These are phyloP conservation scores for Nasonia vitripennis DNA, from an alignment of 1,140 invertebrate species.

Conservation along the genomic window DNA sequence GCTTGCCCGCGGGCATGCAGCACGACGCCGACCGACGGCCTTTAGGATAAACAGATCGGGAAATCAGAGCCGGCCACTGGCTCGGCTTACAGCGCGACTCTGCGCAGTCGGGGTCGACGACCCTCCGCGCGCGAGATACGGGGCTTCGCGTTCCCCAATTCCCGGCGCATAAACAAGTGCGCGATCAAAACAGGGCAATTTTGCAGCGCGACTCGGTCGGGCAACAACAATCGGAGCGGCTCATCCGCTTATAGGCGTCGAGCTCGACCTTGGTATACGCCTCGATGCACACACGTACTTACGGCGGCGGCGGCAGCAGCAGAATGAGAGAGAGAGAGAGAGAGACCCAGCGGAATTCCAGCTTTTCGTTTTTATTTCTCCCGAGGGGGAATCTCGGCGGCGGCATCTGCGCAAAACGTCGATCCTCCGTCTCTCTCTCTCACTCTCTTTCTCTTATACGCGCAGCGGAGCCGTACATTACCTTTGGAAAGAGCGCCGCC, in stretches of 20 bases:
- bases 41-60: too few relatives aligned
- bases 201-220: too few relatives aligned
- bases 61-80: too few relatives aligned
- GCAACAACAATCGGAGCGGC: background rate
- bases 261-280: slow-evolving; percentile 38
- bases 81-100: too few relatives aligned
- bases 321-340: background rate
- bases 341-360: slow-evolving; percentile 33
- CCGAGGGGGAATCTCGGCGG: slow-evolving; percentile 29
- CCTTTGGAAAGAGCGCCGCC: slow-evolving; percentile 24
- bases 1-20: too few relatives aligned
- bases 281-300: background rate
- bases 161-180: background rate
- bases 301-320: background rate
- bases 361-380: slow-evolving; percentile 46
- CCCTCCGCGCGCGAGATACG: too few relatives aligned
- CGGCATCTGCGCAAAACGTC: slow-evolving; percentile 40
- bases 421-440: slow-evolving; percentile 9
- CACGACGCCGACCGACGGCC: too few relatives aligned
- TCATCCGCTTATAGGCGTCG: background rate
- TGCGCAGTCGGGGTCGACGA: too few relatives aligned
- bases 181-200: background rate
- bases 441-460: background rate
- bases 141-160: too few relatives aligned
- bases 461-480: slow-evolving; percentile 37